Base-by-base conservation (phyloP, 1,140 invertebrate genomes). In the Pogonus chalceus region DNA sequence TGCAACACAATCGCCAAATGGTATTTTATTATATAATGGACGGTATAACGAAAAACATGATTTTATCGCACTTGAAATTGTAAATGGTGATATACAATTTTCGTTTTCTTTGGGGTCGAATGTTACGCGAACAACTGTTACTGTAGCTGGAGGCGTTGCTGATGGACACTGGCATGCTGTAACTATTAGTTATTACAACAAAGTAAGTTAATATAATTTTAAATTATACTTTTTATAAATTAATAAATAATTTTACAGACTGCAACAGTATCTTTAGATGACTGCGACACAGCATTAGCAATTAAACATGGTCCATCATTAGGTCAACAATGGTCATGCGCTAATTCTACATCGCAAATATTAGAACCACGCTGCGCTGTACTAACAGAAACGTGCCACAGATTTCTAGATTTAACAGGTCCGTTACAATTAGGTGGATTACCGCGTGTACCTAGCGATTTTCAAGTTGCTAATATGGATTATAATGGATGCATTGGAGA, bases 141-240 rank as follows among this genome's bases (percentile, higher is more conserved):
- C 80, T 18, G 77, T 90, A 12, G 79, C 82, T 0, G 79, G 78
- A 0, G 83, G 88, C 0, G 79, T 97, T 0, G 86, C 87, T 21
- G 90, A 97, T 69, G 96, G 96, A 0, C 69, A 84, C 14, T 99
- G 96, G 96, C 92, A 98, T 69, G 82, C 83, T n/a, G 88, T 96
- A 0, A 80, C 83, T 55, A 79, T 98, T 0, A 76, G 81, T 3
- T 98, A 97, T 65, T 81, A 87, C 35, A 95, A 98, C 68, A 84
- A 85, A 72, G 86, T 88, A 63, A 68, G 64, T 66, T 50, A 18
- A 51, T 49, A 9, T 7, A 16, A 51, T 46, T 54, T 39, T 53
- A 53, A 4, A 52, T 46, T 46, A 46, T 46, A 24, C 23, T 23
- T 1, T 49, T 52, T 52, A 20, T 52, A 52, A 53, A 52, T 54